Evolutionary conservation across 2,113 vertebrate species (phyloP), one percentile per base, ranked within the genome.

Genomic region (Alectura lathami): DNA sequence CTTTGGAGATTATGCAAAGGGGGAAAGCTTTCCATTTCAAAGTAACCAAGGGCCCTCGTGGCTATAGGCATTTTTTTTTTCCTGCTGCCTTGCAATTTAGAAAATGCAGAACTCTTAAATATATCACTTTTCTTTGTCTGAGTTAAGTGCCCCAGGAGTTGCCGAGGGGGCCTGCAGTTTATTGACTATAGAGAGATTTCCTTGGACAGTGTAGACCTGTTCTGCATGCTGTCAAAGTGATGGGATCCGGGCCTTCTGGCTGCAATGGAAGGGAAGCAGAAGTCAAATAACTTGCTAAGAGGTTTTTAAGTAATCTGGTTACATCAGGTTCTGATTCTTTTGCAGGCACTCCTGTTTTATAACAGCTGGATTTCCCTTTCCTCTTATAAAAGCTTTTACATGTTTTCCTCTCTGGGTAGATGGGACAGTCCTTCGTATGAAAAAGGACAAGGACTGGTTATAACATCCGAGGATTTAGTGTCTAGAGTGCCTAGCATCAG

Each of bases 1-100:
- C 50, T 36, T 53, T 32, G 70, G 81, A 93, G 64, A 63, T 57
- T 88, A 81, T 86, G 62, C 34, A 66, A 88, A 83, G 75, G 43
- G 72, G 47, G 23, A 73, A 90, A 66, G 83, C 48, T 86, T 96
- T 93, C 67, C 29, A 29, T 94, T 92, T 86, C 86, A 67, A 43
- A 85, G 42, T 40, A 74, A 73, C 76, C 22, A 3, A 78, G 59
- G 86, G 13, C 47, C 50, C 70, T 3, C 4, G 63, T 85, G 60
- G 84, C 26, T 60, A 32, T 0, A 2, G 62, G 7, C 26, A 3
- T 20, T 56, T 45, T 69, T 40, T 70, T 76, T 13, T 53, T 51
- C 5, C 5, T 22, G 8, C 40, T 43, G 42, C 16, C 47, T 21
- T 30, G 83, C 24, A 85, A 63, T 81, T 64, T 54, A 45, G 51